Conservation (phyloP, 2,113 vertebrate species). For the Mobula birostris region DNA sequence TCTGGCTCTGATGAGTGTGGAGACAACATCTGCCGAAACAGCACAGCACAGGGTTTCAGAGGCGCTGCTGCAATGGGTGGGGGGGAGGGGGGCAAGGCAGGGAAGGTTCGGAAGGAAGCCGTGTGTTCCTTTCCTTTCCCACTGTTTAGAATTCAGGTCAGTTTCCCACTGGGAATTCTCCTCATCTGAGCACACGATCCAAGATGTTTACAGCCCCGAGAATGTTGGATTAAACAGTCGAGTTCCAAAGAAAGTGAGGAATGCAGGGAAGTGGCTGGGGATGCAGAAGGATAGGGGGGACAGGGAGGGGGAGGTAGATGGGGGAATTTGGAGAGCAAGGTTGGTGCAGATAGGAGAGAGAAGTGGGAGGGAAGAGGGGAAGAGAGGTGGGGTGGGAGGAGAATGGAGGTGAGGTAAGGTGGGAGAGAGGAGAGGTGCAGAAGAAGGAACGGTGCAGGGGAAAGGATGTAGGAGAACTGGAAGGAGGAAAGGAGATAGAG, state of each 20-base stretch:
- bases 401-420: too few relatives aligned
- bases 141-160: not conserved
- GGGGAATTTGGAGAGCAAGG: too few relatives aligned
- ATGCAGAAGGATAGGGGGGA: not conserved
- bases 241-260: too few relatives aligned
- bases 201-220: not conserved
- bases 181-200: not conserved
- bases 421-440: not conserved
- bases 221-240: not conserved
- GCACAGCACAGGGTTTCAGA: too few relatives aligned
- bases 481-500: not conserved
- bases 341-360: too few relatives aligned
- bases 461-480: too few relatives aligned
- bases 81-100: too few relatives aligned
- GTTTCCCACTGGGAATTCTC: not conserved
- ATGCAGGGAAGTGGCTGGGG: not conserved
- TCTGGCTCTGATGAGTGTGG: too few relatives aligned
- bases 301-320: fast-evolving
- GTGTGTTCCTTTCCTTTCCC: not conserved
- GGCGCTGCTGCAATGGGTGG: too few relatives aligned
- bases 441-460: not conserved
- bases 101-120: not conserved
- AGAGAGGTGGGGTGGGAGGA: too few relatives aligned
- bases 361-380: not conserved
- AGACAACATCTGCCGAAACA: too few relatives aligned